Evolutionary conservation across 2,888 invertebrate genomes (phyloP), one percentile per base, ranked within the genome.

Genomic region (Lithophane leautieri): DNA sequence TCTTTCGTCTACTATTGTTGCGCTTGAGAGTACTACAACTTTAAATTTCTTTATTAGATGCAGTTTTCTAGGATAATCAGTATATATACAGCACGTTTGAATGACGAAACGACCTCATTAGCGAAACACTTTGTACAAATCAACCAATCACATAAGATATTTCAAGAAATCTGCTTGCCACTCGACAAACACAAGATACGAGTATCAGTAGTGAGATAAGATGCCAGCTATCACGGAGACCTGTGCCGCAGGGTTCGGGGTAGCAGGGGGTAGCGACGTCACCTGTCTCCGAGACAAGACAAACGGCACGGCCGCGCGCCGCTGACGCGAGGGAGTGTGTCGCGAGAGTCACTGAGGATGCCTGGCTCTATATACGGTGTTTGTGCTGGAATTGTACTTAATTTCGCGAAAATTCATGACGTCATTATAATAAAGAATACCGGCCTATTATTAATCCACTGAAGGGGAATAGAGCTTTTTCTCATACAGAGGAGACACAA

Each of bases 201-300:
- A 44, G 67, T 42, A 67, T 44, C 40, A 60, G 47, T 61, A 22
- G 52, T 40, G 40, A 76, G 67, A 62, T 76, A 61, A 67, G 61
- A 58, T 34, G 22, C 25, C 34, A n/a, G 52, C 25, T 47, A 9
- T 34, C 58, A 25, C 76, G 22, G 40, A 0, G 25, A 28, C 16
- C 7, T 22, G 16, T 4, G 28, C 19, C 14, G 16, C 7, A 22
- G 42, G 8, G 12, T 8, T 11, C 1, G 19, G 12, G 16, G 2
- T 0, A 8, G 28, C 14, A 19, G 56, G 9, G 11, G 12, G 16
- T n/a, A 47, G 65, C 58, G 80, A 77, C 61, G 62, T 83, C 79
- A 79, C 79, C 34, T 63, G 60, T 77, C 80, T 65, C n/a, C 68
- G 66, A 28, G 44, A 42, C 83, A 78, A 70, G 66, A 78, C 72